Base-by-base conservation (phyloP, 2,113 vertebrate species). In the Albula goreensis region DNA sequence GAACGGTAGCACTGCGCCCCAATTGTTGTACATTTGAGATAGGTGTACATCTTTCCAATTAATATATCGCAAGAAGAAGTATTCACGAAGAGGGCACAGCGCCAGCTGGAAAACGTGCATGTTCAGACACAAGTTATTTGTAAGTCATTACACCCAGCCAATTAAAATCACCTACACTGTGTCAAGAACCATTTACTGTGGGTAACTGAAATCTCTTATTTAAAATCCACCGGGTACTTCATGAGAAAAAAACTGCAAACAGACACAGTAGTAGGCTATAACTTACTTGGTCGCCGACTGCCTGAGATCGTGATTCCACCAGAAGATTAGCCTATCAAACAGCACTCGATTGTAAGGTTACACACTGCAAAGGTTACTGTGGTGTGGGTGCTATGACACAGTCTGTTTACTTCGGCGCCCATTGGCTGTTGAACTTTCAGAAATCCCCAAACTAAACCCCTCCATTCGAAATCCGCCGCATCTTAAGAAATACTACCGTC, bases 401-500 rank as follows among this genome's bases (percentile, higher is more conserved):
- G n/a, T n/a, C 22, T 89, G 89, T 89, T 91, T 89, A 88, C 41
- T 50, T 88, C 74, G 12, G 2, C 5, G 77, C 52, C 70, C 80
- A 90, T 89, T 89, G 86, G 88, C 77, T 85, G 83, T 25, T 25
- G 51, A 22, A 22, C 15, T 56, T 31, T 8, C 17, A 82, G 84
- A 89, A 91, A 88, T 90, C 88, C 90, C 90, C 89, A 4, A n/a
- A 57, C 17, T 60, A 60, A 77, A 77, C 70, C 25, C 56, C 56
- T 56, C 31, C 31, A 41, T 56, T 56, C 60, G 3, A 22, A 7
- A 15, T 2, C 60, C 19, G 15, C 0, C 60, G 3, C 15, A 66
- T 66, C 60, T 66, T 19, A 22, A 66, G 60, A 66, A 19, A 66
- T 60, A 15, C 60, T 3, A 19, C 17, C 2, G 19, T 60, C 17